Evolutionary conservation across 2,113 vertebrate genomes (phyloP).

Genomic region (Stictonetta naevosa): DNA sequence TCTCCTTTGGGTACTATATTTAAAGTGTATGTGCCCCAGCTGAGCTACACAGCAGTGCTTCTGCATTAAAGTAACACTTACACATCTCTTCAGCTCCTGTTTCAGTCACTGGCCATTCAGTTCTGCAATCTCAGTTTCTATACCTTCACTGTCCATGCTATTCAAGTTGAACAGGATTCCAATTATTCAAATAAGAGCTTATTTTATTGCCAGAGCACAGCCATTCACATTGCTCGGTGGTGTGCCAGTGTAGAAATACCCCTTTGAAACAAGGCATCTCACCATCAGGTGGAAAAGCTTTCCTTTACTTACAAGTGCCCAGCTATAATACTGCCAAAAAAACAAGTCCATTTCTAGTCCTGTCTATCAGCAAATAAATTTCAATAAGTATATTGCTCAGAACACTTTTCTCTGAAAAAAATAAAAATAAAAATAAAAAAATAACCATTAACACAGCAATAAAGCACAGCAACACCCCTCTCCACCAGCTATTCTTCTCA

Average conservation of each 20-base stretch:
- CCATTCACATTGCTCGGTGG: neutral
- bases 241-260: neutral
- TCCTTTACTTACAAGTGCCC: neutral
- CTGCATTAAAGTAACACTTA: neutral
- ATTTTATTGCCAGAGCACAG: neutral
- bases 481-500: neutral
- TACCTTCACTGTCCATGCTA: accelerated
- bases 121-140: neutral
- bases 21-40: neutral
- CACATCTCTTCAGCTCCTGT: neutral
- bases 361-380: neutral
- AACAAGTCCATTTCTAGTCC: neutral
- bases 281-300: neutral
- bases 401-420: neutral
- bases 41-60: neutral
- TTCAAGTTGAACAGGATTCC: neutral
- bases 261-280: neutral
- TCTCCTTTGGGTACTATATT: neutral
- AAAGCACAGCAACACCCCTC: neutral
- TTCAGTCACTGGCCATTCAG: neutral
- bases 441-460: neutral
- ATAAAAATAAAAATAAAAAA: neutral
- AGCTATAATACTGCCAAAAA: neutral
- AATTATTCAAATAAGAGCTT: neutral
- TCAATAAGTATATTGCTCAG: neutral